Percentiles rank a stretch among this genome's conserved stretches.
Conservation (phyloP, 92 coral and sea anemone genomes). For the Epizoanthus illoricatus region DNA sequence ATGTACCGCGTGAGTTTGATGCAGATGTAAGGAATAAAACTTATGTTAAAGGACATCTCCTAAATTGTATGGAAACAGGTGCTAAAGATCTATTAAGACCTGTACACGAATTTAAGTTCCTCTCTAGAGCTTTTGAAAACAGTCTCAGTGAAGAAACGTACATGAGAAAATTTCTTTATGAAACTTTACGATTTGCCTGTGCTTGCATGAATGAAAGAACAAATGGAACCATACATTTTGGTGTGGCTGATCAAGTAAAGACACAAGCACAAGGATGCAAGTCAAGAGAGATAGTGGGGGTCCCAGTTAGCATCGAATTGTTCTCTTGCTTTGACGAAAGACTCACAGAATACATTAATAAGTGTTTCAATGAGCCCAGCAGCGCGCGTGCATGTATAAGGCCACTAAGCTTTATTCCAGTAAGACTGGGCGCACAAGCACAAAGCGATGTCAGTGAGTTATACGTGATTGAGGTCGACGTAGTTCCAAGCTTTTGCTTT, state of each 20-base stretch:
- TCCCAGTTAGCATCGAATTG: neutral
- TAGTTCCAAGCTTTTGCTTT: constrained; percentile 35
- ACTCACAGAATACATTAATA: constrained; percentile 43
- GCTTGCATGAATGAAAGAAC: constrained; percentile 51
- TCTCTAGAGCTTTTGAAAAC: neutral
- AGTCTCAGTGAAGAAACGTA: neutral
- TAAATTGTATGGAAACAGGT: constrained; percentile 41
- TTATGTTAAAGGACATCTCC: neutral
- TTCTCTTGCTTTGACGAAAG: constrained; percentile 12
- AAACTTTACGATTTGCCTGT: constrained; percentile 28
- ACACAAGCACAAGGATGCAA: constrained; percentile 9
- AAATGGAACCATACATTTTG: constrained; percentile 60
- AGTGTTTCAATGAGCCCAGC: constrained; percentile 46
- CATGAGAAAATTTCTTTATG: constrained; percentile 32
- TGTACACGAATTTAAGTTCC: constrained; percentile 39
- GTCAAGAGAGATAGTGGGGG: constrained; percentile 44
- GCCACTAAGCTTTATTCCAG: neutral
- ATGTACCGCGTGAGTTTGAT: constrained; percentile 1
- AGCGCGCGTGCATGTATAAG: constrained; percentile 22
- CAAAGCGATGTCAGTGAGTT: neutral
- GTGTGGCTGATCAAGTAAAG: constrained; percentile 43
- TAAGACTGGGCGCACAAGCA: neutral
- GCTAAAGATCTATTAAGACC: constrained; percentile 41
- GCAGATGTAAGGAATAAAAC: neutral
- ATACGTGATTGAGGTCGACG: constrained; percentile 48